Evolutionary conservation across 2,888 invertebrate species (phyloP).

Genomic region (Tineola bisselliella): DNA sequence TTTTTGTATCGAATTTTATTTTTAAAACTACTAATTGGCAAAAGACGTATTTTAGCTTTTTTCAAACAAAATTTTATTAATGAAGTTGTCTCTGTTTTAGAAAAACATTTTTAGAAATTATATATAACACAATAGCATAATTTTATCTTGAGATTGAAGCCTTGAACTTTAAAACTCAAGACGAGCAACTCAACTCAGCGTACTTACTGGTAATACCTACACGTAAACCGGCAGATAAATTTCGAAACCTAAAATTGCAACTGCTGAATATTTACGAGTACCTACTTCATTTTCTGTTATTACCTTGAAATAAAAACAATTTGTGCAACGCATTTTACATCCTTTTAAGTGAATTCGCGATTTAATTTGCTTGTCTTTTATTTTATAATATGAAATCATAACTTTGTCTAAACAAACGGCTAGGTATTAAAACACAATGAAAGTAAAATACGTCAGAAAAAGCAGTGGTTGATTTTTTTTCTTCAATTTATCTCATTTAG

Average conservation of each 20-base stretch:
- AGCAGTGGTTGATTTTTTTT: background rate
- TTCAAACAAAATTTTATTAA: too few species aligned
- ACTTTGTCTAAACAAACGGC: background rate
- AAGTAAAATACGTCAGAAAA: background rate
- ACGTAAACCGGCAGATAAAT: background rate
- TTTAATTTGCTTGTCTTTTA: background rate
- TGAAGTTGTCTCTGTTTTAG: too few species aligned
- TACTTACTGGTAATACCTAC: background rate
- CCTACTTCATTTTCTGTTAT: too few species aligned
- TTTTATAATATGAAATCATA: too few species aligned
- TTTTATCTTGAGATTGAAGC: background rate
- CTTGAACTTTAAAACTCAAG: slow-evolving; percentile 1
- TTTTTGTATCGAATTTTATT: too few species aligned
- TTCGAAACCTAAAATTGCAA: background rate
- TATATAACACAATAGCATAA: background rate
- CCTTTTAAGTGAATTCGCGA: too few species aligned
- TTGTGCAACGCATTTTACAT: too few species aligned
- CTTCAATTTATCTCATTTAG: slow-evolving; percentile 8
- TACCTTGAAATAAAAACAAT: too few species aligned
- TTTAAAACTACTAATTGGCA: too few species aligned
- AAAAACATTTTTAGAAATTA: too few species aligned
- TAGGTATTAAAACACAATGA: slow-evolving; percentile 2
- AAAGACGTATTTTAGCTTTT: too few species aligned
- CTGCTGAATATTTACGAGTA: background rate
- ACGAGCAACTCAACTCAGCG: background rate